A percentile compares a stretch with the other conserved stretches of the same genome.
Evolutionary conservation across 2,797 vertebrate species (phyloP).

Genomic region (Rhinophrynus dorsalis): DNA sequence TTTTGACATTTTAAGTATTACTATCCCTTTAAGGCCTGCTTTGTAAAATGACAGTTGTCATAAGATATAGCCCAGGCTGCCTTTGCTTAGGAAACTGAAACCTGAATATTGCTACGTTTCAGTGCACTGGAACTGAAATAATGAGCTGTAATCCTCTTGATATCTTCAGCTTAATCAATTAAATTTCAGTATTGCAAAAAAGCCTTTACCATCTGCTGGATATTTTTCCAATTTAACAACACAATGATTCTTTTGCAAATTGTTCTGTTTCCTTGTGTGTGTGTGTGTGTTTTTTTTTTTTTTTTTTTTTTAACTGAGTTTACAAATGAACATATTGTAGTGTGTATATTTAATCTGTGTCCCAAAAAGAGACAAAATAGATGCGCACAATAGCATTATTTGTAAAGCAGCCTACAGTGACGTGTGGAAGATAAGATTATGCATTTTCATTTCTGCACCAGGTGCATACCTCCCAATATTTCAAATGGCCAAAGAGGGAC

Average conservation of each 20-base stretch:
- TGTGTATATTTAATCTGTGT: too few species aligned
- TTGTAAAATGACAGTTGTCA: neutral
- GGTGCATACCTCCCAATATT: too few species aligned
- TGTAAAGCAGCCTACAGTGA: too few species aligned
- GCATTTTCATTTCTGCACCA: too few species aligned
- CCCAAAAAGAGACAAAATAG: too few species aligned
- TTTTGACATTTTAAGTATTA: too few species aligned
- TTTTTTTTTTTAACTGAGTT: neutral
- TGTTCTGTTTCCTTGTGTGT: neutral
- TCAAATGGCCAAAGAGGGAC: too few species aligned
- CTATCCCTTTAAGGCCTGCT: too few species aligned
- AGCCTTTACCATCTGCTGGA: neutral
- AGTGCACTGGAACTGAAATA: neutral
- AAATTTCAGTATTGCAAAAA: neutral
- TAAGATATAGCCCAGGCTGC: neutral
- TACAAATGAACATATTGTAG: neutral
- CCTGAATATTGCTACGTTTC: neutral
- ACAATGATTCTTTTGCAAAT: too few species aligned
- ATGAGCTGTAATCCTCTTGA: conserved; percentile 11
- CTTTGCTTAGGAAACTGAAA: neutral
- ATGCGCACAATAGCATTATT: too few species aligned
- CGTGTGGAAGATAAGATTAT: too few species aligned
- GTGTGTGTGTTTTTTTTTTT: too few species aligned
- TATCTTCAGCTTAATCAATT: neutral
- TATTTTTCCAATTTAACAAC: neutral